phyloP scores from a whole-genome alignment of 2,113 vertebrate species.

The Cyprinodon variegatus region DNA sequence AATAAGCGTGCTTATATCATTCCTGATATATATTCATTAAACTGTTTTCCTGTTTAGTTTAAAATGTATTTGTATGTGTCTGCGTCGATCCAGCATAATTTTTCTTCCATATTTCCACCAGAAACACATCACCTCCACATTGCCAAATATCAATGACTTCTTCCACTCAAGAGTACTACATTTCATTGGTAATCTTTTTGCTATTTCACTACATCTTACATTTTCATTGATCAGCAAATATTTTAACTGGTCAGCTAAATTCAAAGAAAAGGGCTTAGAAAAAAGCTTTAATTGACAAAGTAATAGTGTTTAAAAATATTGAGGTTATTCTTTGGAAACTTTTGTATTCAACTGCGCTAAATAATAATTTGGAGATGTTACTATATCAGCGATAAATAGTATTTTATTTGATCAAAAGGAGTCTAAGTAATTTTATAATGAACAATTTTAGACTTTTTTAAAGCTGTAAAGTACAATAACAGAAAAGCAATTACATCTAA shows the following conservation, averaged over 20 bases:
- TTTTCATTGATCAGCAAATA: neutral
- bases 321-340: too few species aligned
- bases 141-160: neutral
- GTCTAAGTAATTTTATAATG: too few species aligned
- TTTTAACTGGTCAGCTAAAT: neutral
- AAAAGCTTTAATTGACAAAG: neutral
- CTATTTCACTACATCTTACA: too few species aligned
- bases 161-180: neutral
- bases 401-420: too few species aligned
- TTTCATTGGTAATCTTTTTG: neutral
- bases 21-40: neutral
- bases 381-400: too few species aligned
- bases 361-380: too few species aligned
- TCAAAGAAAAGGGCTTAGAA: neutral
- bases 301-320: neutral
- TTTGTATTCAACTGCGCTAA: too few species aligned
- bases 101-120: neutral
- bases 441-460: too few species aligned
- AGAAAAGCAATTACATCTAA: too few species aligned
- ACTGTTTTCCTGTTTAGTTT: neutral
- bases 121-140: neutral
- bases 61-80: neutral
- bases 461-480: too few species aligned
- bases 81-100: neutral
- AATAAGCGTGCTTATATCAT: neutral